Percentiles rank a stretch among this genome's conserved stretches.
Conservation (phyloP, 53 echinoderm and acorn worm genomes). For the Actinopyga echinites region DNA sequence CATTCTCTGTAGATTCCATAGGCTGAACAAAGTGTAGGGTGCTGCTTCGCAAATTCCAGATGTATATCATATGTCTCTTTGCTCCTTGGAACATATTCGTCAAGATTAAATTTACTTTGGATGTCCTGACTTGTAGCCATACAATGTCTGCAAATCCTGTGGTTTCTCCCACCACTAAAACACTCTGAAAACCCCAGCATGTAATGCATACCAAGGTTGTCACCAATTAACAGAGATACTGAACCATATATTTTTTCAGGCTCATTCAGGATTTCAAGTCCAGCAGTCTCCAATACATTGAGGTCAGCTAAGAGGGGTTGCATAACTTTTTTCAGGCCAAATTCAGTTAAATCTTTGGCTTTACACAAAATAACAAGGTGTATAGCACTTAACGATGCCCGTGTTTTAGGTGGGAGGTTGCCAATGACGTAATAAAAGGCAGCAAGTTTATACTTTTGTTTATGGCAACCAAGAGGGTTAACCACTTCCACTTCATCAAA, state of each 20-base stretch:
- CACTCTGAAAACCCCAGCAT: conserved; percentile 7
- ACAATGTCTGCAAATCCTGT: conserved; percentile 14
- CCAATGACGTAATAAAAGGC: conserved; percentile 33
- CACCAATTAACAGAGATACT: background rate
- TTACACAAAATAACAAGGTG: conserved; percentile 21
- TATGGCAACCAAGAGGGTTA: conserved; percentile 15
- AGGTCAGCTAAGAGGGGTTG: background rate
- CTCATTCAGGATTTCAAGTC: background rate
- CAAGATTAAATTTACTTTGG: background rate
- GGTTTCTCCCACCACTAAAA: background rate
- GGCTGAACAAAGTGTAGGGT: background rate
- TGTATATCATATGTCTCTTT: background rate
- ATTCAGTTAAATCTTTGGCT: conserved; percentile 14
- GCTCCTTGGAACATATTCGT: background rate
- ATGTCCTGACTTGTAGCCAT: conserved; percentile 11
- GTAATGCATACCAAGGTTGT: conserved; percentile 13
- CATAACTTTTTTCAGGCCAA: background rate
- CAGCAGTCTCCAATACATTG: background rate
- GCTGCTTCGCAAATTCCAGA: background rate
- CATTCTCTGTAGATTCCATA: conserved; percentile 4
- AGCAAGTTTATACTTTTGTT: conserved; percentile 22
- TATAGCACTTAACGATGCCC: conserved; percentile 4
- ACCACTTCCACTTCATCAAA: conserved; percentile 50
- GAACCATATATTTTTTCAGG: background rate
- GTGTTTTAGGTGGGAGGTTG: conserved; percentile 15